These are phyloP conservation scores for Sebastes diaconus DNA, from an alignment of 2,797 vertebrate genomes.

Conservation along the genomic window DNA sequence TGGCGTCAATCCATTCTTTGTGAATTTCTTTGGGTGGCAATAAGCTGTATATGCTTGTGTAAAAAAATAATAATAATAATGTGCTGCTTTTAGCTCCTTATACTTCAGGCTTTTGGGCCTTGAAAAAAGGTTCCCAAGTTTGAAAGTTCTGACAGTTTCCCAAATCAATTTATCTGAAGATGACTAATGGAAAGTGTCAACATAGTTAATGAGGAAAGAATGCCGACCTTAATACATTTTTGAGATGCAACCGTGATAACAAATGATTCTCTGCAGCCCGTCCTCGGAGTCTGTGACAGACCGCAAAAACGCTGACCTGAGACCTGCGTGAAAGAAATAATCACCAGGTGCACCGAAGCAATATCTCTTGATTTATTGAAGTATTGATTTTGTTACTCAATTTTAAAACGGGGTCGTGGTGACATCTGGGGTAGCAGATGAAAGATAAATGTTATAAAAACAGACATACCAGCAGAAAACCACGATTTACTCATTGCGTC, in stretches of 20 bases:
- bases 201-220: conserved; percentile 47
- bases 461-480: conserved; percentile 26
- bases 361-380: conserved; percentile 70
- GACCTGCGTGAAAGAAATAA: conserved; percentile 47
- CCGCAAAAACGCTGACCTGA: conserved; percentile 52
- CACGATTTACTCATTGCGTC: conserved; percentile 16
- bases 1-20: background rate
- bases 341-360: conserved; percentile 54
- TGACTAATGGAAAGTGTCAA: conserved; percentile 45
- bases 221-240: conserved; percentile 34
- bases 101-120: background rate
- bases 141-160: conserved; percentile 9
- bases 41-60: background rate
- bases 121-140: conserved; percentile 7
- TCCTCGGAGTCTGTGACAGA: conserved; percentile 6
- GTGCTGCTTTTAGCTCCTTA: background rate
- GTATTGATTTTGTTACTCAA: conserved; percentile 72
- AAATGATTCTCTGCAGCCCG: conserved; percentile 23
- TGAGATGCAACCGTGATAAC: conserved; percentile 46
- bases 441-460: conserved; percentile 66
- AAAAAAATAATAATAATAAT: background rate
- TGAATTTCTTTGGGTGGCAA: background rate
- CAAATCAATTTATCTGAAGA: conserved; percentile 30
- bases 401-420: conserved; percentile 52
- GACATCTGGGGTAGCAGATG: conserved; percentile 47